Percentiles rank a stretch among this genome's conserved stretches.
These are phyloP conservation scores for Papilio glaucus DNA, from an alignment of 1,140 invertebrate genomes.

Conservation along the genomic window DNA sequence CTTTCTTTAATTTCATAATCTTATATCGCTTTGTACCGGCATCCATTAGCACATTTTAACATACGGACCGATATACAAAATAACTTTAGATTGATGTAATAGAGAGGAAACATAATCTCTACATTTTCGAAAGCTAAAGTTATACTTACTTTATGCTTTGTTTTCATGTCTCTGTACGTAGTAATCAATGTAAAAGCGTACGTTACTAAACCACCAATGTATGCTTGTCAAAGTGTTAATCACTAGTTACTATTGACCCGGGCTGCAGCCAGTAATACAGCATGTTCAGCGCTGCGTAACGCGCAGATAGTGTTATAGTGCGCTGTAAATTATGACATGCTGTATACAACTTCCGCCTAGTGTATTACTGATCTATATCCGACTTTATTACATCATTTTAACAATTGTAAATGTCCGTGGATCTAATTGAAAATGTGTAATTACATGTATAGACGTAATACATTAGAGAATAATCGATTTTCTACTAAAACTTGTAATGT, in stretches of 20 bases:
- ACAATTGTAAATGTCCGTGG: neutral
- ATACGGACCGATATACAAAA: too few species aligned
- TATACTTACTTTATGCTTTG: neutral
- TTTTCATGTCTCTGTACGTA: neutral
- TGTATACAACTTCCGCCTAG: neutral
- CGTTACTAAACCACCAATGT: neutral
- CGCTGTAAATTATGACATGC: neutral
- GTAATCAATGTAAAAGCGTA: neutral
- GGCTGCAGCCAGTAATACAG: neutral
- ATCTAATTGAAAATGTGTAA: neutral
- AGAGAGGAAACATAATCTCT: too few species aligned
- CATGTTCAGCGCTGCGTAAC: neutral
- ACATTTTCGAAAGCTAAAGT: too few species aligned
- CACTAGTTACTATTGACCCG: neutral
- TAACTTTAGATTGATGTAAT: too few species aligned
- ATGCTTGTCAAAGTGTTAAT: neutral
- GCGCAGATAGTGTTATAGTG: conserved; percentile 20
- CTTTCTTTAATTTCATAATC: too few species aligned
- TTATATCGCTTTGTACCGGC: too few species aligned
- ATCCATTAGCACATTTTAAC: too few species aligned
- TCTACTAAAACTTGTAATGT: too few species aligned
- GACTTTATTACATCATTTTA: neutral
- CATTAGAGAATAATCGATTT: too few species aligned
- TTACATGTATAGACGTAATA: too few species aligned
- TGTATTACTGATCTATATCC: neutral